Evolutionary conservation across 2,113 vertebrate genomes (phyloP), one percentile per base, ranked within the genome.

Genomic region (Galbula dea): DNA sequence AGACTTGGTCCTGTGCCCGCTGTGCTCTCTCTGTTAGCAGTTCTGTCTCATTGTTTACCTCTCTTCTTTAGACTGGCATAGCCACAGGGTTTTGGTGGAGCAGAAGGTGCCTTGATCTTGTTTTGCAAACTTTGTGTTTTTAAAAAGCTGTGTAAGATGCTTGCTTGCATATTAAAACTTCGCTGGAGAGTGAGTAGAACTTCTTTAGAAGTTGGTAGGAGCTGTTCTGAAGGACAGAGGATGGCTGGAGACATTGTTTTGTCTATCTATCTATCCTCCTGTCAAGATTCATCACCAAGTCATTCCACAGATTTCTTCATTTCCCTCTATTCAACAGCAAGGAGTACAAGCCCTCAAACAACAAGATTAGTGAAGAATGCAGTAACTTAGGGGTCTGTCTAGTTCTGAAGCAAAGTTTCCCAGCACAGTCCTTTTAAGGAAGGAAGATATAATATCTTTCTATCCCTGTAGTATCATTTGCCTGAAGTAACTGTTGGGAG

Each of bases 371-470:
- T 46, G 32, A 91, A 82, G 83, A 93, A 85, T 73, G 85, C 32
- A 10, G 41, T 61, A 39, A 73, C 67, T 58, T 22, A 74, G 72
- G 94, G 89, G 92, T 93, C 93, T 94, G 82, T 76, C 75, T 66
- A 89, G 58, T 85, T 87, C 78, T 76, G 34, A 77, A 88, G 79
- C 91, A 78, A 89, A 21, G 58, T 88, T 83, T 83, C 46, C n/a
- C 67, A 87, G 75, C 55, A 26, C 10, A 1, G 29, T 22, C 91
- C 89, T 93, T 96, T 77, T 96, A 83, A 93, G 93, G 88, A 45
- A 85, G 85, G 51, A 91, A 80, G 46, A 8, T 22, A 10, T 11
- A 37, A 9, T 68, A 55, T 74, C 51, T 82, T 32, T 65, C 74
- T 89, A 32, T 72, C 32, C 37, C 12, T 58, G 72, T 23, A 68